Conservation (phyloP, 2,888 invertebrate species). For the Agrochola macilenta region DNA sequence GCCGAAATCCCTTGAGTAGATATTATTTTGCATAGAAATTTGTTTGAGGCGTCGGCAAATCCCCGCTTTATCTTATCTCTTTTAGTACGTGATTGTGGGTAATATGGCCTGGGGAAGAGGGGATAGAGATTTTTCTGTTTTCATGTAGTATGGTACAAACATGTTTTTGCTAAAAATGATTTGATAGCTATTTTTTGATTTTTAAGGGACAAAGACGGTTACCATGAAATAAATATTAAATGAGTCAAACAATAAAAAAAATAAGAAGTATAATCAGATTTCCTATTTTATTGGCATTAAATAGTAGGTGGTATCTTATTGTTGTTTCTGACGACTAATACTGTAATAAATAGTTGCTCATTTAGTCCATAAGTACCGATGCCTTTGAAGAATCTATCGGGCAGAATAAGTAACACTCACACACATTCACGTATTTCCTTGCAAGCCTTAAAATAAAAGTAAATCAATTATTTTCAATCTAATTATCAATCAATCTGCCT, state of each 20-base stretch:
- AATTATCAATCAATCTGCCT: too few species aligned
- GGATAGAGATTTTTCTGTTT: slow-evolving; percentile 42
- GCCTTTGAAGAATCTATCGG: not conserved
- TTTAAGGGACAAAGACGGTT: not conserved
- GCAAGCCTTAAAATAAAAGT: too few species aligned
- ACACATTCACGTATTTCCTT: too few species aligned
- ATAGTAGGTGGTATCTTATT: not conserved
- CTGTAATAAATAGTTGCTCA: not conserved
- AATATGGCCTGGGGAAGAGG: slow-evolving; percentile 34
- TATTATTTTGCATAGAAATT: slow-evolving; percentile 68
- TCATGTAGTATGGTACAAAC: slow-evolving; percentile 23
- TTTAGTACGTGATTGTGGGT: slow-evolving; percentile 63
- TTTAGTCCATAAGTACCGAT: not conserved
- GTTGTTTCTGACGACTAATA: not conserved
- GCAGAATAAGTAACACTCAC: not conserved
- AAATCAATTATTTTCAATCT: too few species aligned
- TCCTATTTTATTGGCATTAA: not conserved
- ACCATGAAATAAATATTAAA: not conserved
- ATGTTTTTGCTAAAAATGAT: not conserved
- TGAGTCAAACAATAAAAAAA: not conserved
- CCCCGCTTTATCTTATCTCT: slow-evolving; percentile 63
- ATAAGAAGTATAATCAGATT: not conserved
- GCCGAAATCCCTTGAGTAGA: slow-evolving; percentile 63
- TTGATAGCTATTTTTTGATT: not conserved
- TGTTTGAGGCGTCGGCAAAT: slow-evolving; percentile 62